Percentiles rank a stretch among this genome's conserved stretches.
Conservation (phyloP, 1,140 invertebrate genomes). For the Brachionus calyciflorus region DNA sequence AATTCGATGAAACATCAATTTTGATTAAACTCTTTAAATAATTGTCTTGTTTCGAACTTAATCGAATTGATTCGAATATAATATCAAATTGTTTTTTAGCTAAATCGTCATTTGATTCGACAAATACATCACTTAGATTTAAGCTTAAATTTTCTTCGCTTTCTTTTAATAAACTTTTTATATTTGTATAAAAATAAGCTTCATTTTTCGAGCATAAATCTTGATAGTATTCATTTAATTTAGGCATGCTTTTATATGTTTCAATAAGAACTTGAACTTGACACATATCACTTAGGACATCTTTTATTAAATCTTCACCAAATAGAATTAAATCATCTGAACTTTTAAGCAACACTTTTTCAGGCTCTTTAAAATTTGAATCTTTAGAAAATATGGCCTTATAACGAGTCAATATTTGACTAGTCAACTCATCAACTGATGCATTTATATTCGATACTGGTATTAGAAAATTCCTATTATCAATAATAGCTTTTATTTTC, state of each 20-base stretch:
- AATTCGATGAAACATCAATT: constrained; percentile 24
- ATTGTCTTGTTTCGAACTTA: not conserved
- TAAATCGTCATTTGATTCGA: not conserved
- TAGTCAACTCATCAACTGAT: constrained; percentile 22
- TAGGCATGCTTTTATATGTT: not conserved
- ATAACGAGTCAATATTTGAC: constrained; percentile 39
- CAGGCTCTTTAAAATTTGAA: not conserved
- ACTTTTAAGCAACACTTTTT: constrained; percentile 41
- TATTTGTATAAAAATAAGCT: not conserved
- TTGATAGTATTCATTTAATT: constrained; percentile 24
- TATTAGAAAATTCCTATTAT: constrained; percentile 43
- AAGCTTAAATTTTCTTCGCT: constrained; percentile 13
- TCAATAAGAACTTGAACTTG: constrained; percentile 42
- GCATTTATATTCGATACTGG: constrained; percentile 28
- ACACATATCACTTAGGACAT: constrained; percentile 24
- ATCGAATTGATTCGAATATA: not conserved
- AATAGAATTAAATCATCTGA: constrained; percentile 43
- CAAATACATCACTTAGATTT: not conserved
- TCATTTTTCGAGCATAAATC: not conserved
- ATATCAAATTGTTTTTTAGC: not conserved
- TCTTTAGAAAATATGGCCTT: constrained; percentile 35
- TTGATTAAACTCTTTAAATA: constrained; percentile 1
- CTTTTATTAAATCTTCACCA: constrained; percentile 34
- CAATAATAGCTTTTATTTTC: constrained; percentile 20
- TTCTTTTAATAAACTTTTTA: not conserved